Evolutionary conservation across 2,113 vertebrate genomes (phyloP).

Genomic region (Pithys albifrons): DNA sequence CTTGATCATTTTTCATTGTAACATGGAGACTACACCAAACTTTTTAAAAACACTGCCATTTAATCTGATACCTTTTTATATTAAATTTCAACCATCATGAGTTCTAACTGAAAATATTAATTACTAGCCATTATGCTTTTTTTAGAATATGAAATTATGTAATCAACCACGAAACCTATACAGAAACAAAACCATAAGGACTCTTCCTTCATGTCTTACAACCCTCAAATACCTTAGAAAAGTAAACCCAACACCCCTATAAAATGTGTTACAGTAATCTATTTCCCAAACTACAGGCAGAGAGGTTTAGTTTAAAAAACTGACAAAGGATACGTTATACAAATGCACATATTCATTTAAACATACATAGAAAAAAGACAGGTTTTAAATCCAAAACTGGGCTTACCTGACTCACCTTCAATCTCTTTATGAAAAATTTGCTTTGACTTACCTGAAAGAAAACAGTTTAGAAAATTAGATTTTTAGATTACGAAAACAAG

Average conservation of each 20-base stretch:
- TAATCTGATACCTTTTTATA: background rate
- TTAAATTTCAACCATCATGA: background rate
- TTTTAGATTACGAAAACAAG: background rate
- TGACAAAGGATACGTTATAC: background rate
- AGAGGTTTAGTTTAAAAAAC: background rate
- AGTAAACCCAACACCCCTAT: background rate
- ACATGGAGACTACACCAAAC: background rate
- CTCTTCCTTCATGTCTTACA: background rate
- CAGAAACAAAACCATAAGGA: background rate
- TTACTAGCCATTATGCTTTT: background rate
- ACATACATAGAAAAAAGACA: background rate
- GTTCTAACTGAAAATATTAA: background rate
- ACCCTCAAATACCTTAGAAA: background rate
- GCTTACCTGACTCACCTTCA: slow-evolving; percentile 45
- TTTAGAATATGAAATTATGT: background rate
- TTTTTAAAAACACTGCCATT: background rate
- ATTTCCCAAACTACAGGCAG: background rate
- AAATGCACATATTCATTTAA: background rate
- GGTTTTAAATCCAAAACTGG: background rate
- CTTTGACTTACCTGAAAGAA: slow-evolving; percentile 64
- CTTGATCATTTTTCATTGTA: background rate
- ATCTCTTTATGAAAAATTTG: background rate
- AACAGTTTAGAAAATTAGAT: slow-evolving; percentile 3
- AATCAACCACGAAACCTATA: background rate
- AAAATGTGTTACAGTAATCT: background rate